Evolutionary conservation across 2,113 vertebrate species (phyloP), one percentile per base, ranked within the genome.

Genomic region (Danionella cerebrum): DNA sequence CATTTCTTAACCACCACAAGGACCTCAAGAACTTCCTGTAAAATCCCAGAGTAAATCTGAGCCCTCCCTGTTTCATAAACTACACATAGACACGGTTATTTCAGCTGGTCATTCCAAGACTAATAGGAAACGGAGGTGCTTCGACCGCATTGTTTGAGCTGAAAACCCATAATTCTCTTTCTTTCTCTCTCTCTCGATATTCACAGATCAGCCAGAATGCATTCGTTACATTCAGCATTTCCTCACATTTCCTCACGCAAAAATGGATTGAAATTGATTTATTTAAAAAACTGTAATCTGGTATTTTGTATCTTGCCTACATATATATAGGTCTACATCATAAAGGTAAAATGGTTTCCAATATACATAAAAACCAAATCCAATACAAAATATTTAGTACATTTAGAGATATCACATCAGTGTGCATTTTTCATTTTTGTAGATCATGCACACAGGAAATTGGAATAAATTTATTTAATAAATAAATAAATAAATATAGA

Each of bases 151-250:
- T 53, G 68, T 70, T 70, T 70, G n/a, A 24, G 31, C 41, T 70
- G 33, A 31, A 25, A 29, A 45, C 13, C 18, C 27, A 6, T 27
- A 52, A 21, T 47, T 14, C 35, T 22, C 22, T 22, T 36, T 41
- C 22, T 16, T 47, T 14, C 33, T 22, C 22, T 31, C 47, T 41
- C 22, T 16, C 11, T 51, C 44, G 11, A 18, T 45, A 67, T 19
- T 11, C 42, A 59, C 31, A 52, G n/a, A 53, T 39, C 13, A 41
- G 52, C 60, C 59, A 66, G 47, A 38, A 53, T 35, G 9, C 62
- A 73, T 72, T 73, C 51, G 54, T 53, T 38, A 67, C 27, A 50
- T 50, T 47, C 47, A 47, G 25, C 18, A 50, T 24, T 38, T 29
- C 39, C 59, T 65, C 14, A 27, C 22, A 47, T 18, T 14, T 52